These are phyloP conservation scores for Chiridota heheva DNA, from an alignment of 35 echinoderm and acorn worm species.

Conservation along the genomic window DNA sequence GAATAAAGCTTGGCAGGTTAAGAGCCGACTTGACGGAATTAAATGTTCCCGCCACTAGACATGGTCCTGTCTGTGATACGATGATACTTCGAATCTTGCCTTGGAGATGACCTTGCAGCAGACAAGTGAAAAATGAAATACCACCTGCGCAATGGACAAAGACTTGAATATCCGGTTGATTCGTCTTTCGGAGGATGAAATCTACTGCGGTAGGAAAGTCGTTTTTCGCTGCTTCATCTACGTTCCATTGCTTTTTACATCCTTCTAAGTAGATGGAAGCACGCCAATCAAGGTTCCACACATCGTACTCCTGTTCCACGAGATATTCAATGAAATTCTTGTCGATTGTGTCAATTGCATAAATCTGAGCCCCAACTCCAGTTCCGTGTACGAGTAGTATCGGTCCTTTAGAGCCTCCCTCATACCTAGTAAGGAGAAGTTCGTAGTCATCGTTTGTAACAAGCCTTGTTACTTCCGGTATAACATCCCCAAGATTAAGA, in stretches of 20 bases:
- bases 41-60: constrained; percentile 39
- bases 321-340: constrained; percentile 74
- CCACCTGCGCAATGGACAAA: constrained; percentile 70
- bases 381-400: constrained; percentile 64
- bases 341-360: constrained; percentile 61
- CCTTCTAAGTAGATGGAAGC: constrained; percentile 52
- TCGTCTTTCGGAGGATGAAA: constrained; percentile 54
- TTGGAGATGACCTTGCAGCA: constrained; percentile 44
- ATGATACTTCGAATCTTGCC: constrained; percentile 61
- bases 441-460: constrained; percentile 53
- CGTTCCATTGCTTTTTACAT: constrained; percentile 17
- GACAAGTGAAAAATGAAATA: constrained; percentile 18
- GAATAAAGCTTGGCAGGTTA: constrained; percentile 47
- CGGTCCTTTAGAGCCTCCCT: constrained; percentile 65
- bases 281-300: constrained; percentile 66
- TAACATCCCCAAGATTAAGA: constrained; percentile 35
- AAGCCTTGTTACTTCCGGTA: constrained; percentile 45
- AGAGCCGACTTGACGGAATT: constrained; percentile 55
- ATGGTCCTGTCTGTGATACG: constrained; percentile 62
- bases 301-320: constrained; percentile 48
- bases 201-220: constrained; percentile 58
- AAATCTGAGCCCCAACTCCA: constrained; percentile 56
- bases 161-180: constrained; percentile 45
- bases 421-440: constrained; percentile 44
- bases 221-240: constrained; percentile 41